Evolutionary conservation across 1,140 invertebrate genomes (phyloP).

Genomic region (Lepidotrigona ventralis): DNA sequence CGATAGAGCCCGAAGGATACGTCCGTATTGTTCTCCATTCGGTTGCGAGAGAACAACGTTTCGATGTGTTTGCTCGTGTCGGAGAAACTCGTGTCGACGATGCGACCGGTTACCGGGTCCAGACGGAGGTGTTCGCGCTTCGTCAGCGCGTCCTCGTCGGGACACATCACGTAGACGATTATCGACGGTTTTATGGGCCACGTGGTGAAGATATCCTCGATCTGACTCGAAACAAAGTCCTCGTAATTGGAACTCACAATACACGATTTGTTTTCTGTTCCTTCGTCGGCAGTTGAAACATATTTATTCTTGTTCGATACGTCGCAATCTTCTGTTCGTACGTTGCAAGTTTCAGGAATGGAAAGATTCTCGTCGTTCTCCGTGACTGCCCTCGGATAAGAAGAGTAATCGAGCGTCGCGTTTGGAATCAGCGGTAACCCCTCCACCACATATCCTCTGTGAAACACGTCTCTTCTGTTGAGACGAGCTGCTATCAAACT

Average conservation of each 20-base stretch:
- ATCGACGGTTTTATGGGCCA: conserved; percentile 78
- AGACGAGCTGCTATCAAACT: conserved; percentile 79
- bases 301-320: neutral
- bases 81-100: conserved; percentile 51
- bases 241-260: conserved; percentile 1
- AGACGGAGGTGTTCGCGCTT: conserved; percentile 76
- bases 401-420: conserved; percentile 64
- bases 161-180: conserved; percentile 80
- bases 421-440: conserved; percentile 81
- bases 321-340: neutral
- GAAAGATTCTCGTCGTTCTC: neutral
- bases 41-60: neutral
- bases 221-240: conserved; percentile 38
- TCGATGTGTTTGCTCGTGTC: neutral
- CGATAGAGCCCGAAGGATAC: conserved; percentile 5
- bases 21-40: neutral
- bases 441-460: conserved; percentile 82
- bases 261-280: neutral
- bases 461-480: conserved; percentile 76
- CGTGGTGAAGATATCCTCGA: conserved; percentile 63
- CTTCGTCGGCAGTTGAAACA: neutral
- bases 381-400: neutral
- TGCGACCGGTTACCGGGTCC: conserved; percentile 73
- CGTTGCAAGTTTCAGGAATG: neutral
- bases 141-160: conserved; percentile 78